Evolutionary conservation across 2,888 invertebrate genomes (phyloP), one percentile per base, ranked within the genome.

Genomic region (Dasypolia templi): DNA sequence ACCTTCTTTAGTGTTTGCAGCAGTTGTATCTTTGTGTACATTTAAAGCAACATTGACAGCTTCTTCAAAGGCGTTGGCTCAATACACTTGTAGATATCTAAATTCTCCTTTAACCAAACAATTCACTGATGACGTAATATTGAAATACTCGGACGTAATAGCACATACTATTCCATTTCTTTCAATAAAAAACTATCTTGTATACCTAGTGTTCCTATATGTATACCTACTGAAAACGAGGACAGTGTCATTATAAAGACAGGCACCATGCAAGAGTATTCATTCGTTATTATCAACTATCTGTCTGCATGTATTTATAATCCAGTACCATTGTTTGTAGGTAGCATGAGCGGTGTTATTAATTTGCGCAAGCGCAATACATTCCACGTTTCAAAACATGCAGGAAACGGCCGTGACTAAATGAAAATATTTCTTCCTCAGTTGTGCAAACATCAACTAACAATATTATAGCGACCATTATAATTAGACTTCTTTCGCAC

Each of bases 371-470:
- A 86, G 83, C 76, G 68, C 81, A 82, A 78, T 87, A 87, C 92
- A 92, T 92, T 89, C 91, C 91, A 84, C 89, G 85, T 90, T 92
- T 92, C 92, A 93, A 92, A 87, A 87, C 87, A 87, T 76, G 78
- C 85, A 87, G 86, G 87, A 87, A 87, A 86, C 81, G 71, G 62
- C 82, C 83, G 86, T 87, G 88, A 87, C 87, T 86, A 87, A 87
- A 83, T 83, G 86, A 91, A 93, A 94, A 94, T 94, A 92, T 93
- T 92, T 91, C 92, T 86, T 87, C 88, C 87, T 91, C 93, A 92
- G 90, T 86, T 87, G 86, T 84, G 89, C 91, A 93, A 94, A 94
- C 93, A 94, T 83, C 72, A 68, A 81, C 75, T 88, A 88, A 86
- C 89, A 89, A 88, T 87, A 84, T 78, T 82, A 77, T 70, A 72